Base-by-base conservation (phyloP, 2,113 vertebrate genomes). In the Psittacara wagleri region DNA sequence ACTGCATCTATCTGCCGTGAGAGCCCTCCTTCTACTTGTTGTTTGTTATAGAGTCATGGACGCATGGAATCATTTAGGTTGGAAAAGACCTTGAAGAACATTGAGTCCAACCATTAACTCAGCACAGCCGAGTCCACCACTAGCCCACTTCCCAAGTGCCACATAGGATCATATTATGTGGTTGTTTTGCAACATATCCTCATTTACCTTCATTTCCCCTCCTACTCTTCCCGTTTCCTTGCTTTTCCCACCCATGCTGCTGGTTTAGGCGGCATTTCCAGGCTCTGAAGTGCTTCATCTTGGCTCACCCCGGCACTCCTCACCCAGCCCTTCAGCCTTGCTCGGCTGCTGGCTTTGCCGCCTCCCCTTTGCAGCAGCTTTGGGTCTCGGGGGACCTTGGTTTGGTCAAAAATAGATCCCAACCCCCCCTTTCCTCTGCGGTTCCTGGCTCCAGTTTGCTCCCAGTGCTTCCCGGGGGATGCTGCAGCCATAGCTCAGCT, bases 351-450 rank as follows among this genome's bases (percentile, higher is more conserved):
- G 2, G 48, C 8, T 44, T 33, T 19, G 29, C 33, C 57, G 6
- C 74, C 27, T 17, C 6, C 7, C 48, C 24, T 59, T 24, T 39
- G 52, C 48, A 62, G 41, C 54, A 68, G 51, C 61, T 55, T 15
- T 1, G 25, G 17, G 17, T 75, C 68, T 76, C 41, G 29, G 41
- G 29, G 28, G 46, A 43, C 19, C 22, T 17, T 28, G 55, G 1
- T 43, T 3, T 24, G 35, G 8, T 24, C 43, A 57, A 43, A 83
- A 17, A 13, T 3, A 31, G n/a, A 51, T 57, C 33, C 63, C 51
- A 69, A 1, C 6, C 24, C 3, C 3, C 3, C 2, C 3, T n/a
- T n/a, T 64, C 17, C 22, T 24, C 28, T 8, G 25, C 7, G 16
- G 9, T 15, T 82, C 22, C 55, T 70, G 61, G 29, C 78, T 87